Percentiles rank a stretch among this genome's conserved stretches.
These are phyloP conservation scores for Galeruca laticollis DNA, from an alignment of 2,888 invertebrate species.

Conservation along the genomic window DNA sequence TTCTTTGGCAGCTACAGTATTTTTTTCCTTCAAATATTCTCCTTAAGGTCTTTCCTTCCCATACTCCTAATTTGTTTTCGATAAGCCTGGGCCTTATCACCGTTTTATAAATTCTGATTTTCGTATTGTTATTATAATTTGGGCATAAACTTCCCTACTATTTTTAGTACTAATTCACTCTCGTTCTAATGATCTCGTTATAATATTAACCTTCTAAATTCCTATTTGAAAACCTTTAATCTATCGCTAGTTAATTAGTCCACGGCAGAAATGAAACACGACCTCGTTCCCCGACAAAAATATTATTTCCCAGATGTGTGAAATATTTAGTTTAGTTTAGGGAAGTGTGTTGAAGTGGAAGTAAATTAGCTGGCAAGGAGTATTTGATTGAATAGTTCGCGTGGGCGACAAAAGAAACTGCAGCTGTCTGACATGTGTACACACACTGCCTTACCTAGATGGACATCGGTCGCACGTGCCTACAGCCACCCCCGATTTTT, in stretches of 20 bases:
- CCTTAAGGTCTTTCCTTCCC: no score
- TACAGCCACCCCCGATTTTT: slow-evolving; percentile 62
- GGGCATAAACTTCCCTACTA: neutral
- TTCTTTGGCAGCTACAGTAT: no score
- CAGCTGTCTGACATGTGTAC: slow-evolving; percentile 65
- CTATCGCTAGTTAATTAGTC: slow-evolving; percentile 8
- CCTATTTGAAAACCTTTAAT: neutral
- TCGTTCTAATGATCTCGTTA: neutral
- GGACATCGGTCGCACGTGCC: slow-evolving; percentile 62
- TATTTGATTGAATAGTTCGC: slow-evolving; percentile 59
- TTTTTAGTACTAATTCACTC: neutral
- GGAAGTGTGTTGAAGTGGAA: slow-evolving; percentile 60
- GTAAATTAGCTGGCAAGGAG: slow-evolving; percentile 62
- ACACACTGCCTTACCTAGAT: slow-evolving; percentile 55
- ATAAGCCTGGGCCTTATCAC: no score
- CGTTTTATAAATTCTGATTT: no score
- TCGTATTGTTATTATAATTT: no score
- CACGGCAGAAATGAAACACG: slow-evolving; percentile 2
- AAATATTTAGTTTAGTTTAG: slow-evolving; percentile 56
- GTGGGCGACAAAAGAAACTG: slow-evolving; percentile 65
- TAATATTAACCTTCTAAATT: neutral
- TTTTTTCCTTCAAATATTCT: no score
- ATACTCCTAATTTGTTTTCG: no score
- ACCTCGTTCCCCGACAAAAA: slow-evolving; percentile 48
- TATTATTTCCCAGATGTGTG: slow-evolving; percentile 61